Conservation (phyloP, 35 echinoderm and acorn worm species). For the Ophiothrix spiculata region DNA sequence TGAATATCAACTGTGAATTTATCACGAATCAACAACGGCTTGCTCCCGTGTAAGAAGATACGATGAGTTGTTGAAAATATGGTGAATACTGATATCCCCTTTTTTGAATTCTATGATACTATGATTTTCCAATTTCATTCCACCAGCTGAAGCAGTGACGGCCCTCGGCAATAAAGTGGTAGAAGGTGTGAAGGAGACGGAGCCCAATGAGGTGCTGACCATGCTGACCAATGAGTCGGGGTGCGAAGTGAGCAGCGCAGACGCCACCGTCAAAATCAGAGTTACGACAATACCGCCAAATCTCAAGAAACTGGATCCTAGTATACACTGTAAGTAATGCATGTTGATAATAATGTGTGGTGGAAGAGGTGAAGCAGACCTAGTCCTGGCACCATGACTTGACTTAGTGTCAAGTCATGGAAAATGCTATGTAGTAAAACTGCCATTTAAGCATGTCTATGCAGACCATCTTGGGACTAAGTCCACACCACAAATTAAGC, state of each 20-base stretch:
- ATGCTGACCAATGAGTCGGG: conserved; percentile 84
- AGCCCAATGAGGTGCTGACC: conserved; percentile 77
- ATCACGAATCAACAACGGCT: no score
- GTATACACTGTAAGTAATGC: conserved; percentile 89
- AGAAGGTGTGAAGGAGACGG: conserved; percentile 78
- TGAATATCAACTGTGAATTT: no score
- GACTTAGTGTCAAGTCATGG: no score
- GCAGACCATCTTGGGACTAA: no score
- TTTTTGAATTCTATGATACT: not conserved
- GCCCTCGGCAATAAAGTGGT: conserved; percentile 84
- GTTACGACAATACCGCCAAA: conserved; percentile 94
- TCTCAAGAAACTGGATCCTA: conserved; percentile 89
- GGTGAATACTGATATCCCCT: not conserved
- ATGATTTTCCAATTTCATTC: not conserved
- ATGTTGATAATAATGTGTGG: no score
- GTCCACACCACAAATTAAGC: no score
- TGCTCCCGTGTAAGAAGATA: no score
- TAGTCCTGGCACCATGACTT: no score
- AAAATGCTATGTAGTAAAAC: no score
- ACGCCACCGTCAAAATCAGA: conserved; percentile 85
- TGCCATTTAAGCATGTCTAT: no score
- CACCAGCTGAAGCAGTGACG: conserved; percentile 90
- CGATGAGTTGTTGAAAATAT: no score
- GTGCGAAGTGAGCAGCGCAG: conserved; percentile 89
- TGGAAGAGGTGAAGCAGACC: no score